Percentiles rank a stretch among this genome's conserved stretches.
Evolutionary conservation across 1,140 invertebrate genomes (phyloP).

Genomic region (Papilio polyxenes): DNA sequence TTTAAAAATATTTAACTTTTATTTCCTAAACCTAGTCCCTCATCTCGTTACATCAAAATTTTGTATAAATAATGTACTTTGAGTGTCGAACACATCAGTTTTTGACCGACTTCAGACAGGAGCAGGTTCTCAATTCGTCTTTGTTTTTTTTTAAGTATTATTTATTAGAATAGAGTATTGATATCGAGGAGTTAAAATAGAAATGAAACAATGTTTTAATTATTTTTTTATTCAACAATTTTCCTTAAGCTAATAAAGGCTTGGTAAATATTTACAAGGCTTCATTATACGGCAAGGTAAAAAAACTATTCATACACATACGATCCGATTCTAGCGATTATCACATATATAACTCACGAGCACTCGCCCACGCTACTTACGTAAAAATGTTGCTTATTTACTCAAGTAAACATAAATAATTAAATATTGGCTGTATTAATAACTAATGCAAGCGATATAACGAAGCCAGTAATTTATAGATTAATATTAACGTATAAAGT

Average conservation of each 20-base stretch:
- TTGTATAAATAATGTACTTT: too few relatives aligned
- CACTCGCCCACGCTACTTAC: slow-evolving; percentile 61
- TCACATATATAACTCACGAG: slow-evolving; percentile 63
- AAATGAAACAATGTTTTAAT: slow-evolving; percentile 72
- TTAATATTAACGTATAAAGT: slow-evolving; percentile 61
- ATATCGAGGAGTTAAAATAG: background rate
- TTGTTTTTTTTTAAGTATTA: background rate
- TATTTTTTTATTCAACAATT: slow-evolving; percentile 77
- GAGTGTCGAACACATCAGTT: background rate
- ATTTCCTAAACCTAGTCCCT: background rate
- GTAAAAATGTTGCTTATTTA: slow-evolving; percentile 41
- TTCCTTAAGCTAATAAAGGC: slow-evolving; percentile 77
- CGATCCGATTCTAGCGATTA: slow-evolving; percentile 65
- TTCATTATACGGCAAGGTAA: slow-evolving; percentile 79
- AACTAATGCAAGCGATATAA: slow-evolving; percentile 54
- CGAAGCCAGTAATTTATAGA: slow-evolving; percentile 61
- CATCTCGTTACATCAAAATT: too few relatives aligned
- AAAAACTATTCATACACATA: slow-evolving; percentile 74
- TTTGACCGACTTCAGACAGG: too few relatives aligned
- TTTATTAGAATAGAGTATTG: background rate
- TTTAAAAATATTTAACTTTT: background rate
- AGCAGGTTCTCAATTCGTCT: too few relatives aligned
- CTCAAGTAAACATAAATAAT: slow-evolving; percentile 45
- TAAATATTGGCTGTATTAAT: slow-evolving; percentile 52
- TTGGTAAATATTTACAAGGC: slow-evolving; percentile 79